These are phyloP conservation scores for Drosophila bunnanda DNA, from an alignment of 2,888 invertebrate species.

Conservation along the genomic window DNA sequence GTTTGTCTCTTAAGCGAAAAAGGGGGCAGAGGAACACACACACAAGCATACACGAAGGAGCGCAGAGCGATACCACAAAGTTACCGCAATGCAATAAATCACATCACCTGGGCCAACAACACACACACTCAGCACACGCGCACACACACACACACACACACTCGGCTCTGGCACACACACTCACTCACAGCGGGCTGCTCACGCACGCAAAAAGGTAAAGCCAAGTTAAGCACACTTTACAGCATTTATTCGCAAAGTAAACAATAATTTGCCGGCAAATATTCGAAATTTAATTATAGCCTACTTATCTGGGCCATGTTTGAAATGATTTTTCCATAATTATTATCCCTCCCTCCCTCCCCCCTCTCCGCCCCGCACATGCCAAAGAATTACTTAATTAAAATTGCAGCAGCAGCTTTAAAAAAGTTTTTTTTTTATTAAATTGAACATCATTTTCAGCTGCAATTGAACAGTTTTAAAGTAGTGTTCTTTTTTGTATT, in stretches of 20 bases:
- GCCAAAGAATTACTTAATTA: constrained; percentile 9
- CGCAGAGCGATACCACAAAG: constrained; percentile 72
- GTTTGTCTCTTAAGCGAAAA: constrained; percentile 75
- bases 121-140: constrained; percentile 6
- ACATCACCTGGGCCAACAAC: constrained; percentile 66
- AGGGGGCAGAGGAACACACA: constrained; percentile 24
- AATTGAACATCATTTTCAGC: neutral
- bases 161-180: constrained; percentile 1
- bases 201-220: constrained; percentile 21
- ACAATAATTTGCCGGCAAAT: neutral
- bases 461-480: neutral
- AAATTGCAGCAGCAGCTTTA: constrained; percentile 5
- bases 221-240: constrained; percentile 31
- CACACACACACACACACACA: constrained; percentile 8
- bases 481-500: neutral
- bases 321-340: constrained; percentile 8
- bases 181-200: neutral
- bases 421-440: neutral
- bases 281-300: constrained; percentile 13
- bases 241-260: constrained; percentile 12
- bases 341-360: neutral
- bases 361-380: neutral
- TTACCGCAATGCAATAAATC: constrained; percentile 79
- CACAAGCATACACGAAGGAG: constrained; percentile 25
- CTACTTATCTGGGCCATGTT: constrained; percentile 3